Evolutionary conservation across 2,113 vertebrate genomes (phyloP).

Genomic region (Piprites chloris): DNA sequence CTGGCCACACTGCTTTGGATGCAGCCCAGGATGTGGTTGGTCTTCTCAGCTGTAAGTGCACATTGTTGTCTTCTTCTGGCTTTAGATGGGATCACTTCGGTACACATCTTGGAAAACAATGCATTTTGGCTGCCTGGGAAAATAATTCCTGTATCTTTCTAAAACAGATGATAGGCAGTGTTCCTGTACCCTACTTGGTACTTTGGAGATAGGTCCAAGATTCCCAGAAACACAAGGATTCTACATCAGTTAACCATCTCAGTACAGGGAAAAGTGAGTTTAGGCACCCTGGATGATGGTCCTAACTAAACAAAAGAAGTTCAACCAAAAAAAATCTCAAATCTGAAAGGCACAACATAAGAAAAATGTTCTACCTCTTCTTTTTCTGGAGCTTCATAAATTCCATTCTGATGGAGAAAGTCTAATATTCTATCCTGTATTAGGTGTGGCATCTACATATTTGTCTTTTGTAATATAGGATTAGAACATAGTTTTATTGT

Average conservation of each 20-base stretch:
- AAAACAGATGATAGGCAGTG: not conserved
- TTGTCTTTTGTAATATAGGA: not conserved
- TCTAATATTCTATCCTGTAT: not conserved
- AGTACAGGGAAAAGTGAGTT: not conserved
- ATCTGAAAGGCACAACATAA: not conserved
- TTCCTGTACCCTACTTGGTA: not conserved
- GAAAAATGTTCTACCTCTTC: not conserved
- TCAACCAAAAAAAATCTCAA: not conserved
- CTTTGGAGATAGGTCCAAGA: not conserved
- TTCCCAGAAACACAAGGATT: not conserved
- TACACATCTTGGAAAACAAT: not conserved
- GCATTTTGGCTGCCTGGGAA: not conserved
- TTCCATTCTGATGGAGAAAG: not conserved
- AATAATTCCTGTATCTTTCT: not conserved
- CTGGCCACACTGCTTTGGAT: not conserved
- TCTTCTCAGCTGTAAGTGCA: not conserved
- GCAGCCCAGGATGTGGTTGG: not conserved
- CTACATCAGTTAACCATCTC: not conserved
- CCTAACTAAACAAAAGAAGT: not conserved
- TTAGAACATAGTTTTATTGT: not conserved
- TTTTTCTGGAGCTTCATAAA: not conserved
- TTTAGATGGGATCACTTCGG: not conserved
- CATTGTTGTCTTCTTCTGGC: not conserved
- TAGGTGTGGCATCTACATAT: not conserved
- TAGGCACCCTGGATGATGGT: not conserved